Evolutionary conservation across 23 tunicate species (phyloP), one percentile per base, ranked within the genome.

Genomic region (Trididemnum nubilum): DNA sequence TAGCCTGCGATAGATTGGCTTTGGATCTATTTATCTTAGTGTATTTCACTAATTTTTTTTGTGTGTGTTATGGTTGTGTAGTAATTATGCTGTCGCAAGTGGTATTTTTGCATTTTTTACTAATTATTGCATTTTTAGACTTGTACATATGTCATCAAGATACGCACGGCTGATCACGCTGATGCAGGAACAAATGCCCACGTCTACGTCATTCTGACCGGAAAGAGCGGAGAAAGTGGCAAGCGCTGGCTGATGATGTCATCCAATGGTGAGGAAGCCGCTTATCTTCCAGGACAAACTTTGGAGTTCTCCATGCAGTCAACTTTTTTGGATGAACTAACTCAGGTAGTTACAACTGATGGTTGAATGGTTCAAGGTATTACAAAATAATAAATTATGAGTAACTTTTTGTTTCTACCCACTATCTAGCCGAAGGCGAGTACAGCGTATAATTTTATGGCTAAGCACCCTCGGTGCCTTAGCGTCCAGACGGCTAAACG

Each of bases 171-270:
- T 36, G 90, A 81, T 58, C 86, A 64, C 15, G 84, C 66, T 22
- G 83, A 86, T 36, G 97, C 97, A 22, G 97, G 97, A 2, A 91
- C 97, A 18, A 37, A 37, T 12, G 90, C 97, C 30, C 73, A 91
- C 63, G 90, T 85, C 0, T 91, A 91, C 79, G 72, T 91, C 59
- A 91, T 65, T 0, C 50, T 91, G 72, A 38, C 63, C 69, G 97
- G 97, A 2, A 35, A 36, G 29, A 32, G 24, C 9, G 82, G 85
- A 35, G 90, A 91, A 52, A 85, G 97, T 61, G 97, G 97, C 0
- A 91, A 91, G 66, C 75, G 97, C 12, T 91, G 97, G 97, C 32
- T 91, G 38, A 78, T 91, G 81, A 61, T 77, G 50, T 64, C 83
- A 71, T 52, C 80, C 33, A 35, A 26, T 28, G 83, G 76, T 40